Conservation (phyloP, 2,888 invertebrate genomes). For the Neelides folsomi region DNA sequence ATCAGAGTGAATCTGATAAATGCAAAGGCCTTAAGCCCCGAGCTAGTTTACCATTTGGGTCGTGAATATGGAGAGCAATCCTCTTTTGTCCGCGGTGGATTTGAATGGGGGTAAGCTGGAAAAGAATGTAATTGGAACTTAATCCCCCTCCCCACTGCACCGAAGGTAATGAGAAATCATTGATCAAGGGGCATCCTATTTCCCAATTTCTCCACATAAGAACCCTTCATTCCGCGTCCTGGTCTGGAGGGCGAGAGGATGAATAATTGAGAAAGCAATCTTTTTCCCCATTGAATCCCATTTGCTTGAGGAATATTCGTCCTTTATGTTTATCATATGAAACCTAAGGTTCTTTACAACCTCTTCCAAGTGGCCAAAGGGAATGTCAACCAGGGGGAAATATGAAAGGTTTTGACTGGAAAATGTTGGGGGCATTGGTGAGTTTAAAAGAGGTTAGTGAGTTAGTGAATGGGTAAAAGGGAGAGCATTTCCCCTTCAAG, state of each 20-base stretch:
- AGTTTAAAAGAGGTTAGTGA: conserved; percentile 3
- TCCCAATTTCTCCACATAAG: background rate
- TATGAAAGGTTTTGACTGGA: conserved; percentile 17
- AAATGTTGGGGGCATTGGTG: conserved; percentile 11
- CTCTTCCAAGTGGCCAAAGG: background rate
- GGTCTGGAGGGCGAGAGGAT: conserved; percentile 6
- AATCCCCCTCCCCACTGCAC: background rate
- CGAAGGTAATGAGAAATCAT: background rate
- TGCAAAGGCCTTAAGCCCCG: no score
- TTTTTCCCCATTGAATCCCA: conserved; percentile 12
- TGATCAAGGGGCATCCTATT: background rate
- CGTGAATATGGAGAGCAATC: no score
- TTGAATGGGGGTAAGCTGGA: background rate
- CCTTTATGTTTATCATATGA: no score
- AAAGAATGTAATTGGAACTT: background rate
- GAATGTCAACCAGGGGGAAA: conserved; percentile 11
- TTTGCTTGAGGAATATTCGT: conserved; percentile 11
- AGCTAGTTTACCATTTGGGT: no score
- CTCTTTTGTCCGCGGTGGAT: background rate
- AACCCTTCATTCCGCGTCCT: background rate
- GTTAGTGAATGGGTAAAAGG: conserved; percentile 5
- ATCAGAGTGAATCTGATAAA: no score
- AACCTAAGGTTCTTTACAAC: no score
- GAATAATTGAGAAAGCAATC: conserved; percentile 22
- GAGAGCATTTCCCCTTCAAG: conserved; percentile 18